Evolutionary conservation across 2,888 invertebrate genomes (phyloP).

Genomic region (Rhagium mordax): DNA sequence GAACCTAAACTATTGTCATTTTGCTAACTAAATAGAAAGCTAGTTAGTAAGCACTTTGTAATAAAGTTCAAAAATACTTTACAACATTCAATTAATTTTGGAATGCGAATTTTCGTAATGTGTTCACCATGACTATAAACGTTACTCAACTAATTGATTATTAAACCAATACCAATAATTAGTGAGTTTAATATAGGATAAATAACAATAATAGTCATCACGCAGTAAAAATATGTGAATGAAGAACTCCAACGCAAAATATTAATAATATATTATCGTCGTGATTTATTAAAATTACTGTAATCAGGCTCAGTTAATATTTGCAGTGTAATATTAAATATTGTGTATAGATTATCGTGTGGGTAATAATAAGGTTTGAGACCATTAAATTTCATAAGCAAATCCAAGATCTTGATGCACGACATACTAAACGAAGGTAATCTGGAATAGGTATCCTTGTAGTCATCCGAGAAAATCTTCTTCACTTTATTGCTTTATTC

Average conservation of each 20-base stretch:
- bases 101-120: neutral
- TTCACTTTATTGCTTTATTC: slow-evolving; percentile 32
- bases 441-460: slow-evolving; percentile 55
- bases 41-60: neutral
- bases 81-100: neutral
- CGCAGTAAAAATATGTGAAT: slow-evolving; percentile 42
- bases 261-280: slow-evolving; percentile 55
- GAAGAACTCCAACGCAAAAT: slow-evolving; percentile 55
- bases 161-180: slow-evolving; percentile 45
- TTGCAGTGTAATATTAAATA: slow-evolving; percentile 64
- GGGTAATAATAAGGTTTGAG: slow-evolving; percentile 66
- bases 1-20: neutral
- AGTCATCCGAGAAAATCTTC: slow-evolving; percentile 45
- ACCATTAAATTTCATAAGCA: slow-evolving; percentile 69
- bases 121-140: neutral
- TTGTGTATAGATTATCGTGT: slow-evolving; percentile 64
- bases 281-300: slow-evolving; percentile 65
- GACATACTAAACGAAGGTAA: slow-evolving; percentile 65
- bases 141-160: slow-evolving; percentile 41
- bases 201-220: slow-evolving; percentile 50
- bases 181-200: slow-evolving; percentile 47
- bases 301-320: slow-evolving; percentile 63
- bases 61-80: neutral
- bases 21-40: neutral
- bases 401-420: slow-evolving; percentile 68